Evolutionary conservation across 2,113 vertebrate genomes (phyloP).

Genomic region (Castor canadensis): DNA sequence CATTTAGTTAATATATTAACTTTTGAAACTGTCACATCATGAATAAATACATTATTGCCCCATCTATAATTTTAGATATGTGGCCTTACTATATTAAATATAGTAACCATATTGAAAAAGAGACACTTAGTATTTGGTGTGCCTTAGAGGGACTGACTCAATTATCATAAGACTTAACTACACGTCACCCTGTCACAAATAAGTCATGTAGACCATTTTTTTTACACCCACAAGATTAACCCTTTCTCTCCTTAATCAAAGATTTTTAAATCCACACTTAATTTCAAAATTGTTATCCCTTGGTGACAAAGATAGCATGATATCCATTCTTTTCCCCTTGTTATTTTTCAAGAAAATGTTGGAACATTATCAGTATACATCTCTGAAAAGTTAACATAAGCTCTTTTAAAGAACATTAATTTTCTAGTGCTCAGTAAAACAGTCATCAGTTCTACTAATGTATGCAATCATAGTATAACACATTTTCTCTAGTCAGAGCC

Average conservation of each 20-base stretch:
- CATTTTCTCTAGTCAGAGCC: not conserved
- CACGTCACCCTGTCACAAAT: not conserved
- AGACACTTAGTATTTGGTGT: not conserved
- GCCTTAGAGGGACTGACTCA: not conserved
- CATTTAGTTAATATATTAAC: constrained; percentile 49
- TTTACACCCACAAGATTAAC: not conserved
- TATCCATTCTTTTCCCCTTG: not conserved
- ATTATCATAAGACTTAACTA: not conserved
- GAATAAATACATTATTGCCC: constrained; percentile 17
- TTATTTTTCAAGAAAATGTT: not conserved
- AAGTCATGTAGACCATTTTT: not conserved
- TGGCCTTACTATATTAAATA: constrained; percentile 34
- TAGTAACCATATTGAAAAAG: not conserved
- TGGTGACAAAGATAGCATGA: not conserved
- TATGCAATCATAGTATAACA: not conserved
- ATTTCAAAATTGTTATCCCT: not conserved
- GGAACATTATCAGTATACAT: not conserved
- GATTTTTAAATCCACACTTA: not conserved
- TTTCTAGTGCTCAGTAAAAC: not conserved
- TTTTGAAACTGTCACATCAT: constrained; percentile 48
- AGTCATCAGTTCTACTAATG: not conserved
- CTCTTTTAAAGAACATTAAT: not conserved
- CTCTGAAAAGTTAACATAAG: not conserved
- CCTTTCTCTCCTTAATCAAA: not conserved
- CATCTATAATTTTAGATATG: constrained; percentile 1